Evolutionary conservation across 2,797 vertebrate species (phyloP), one percentile per base, ranked within the genome.

Genomic region (Columba guinea): DNA sequence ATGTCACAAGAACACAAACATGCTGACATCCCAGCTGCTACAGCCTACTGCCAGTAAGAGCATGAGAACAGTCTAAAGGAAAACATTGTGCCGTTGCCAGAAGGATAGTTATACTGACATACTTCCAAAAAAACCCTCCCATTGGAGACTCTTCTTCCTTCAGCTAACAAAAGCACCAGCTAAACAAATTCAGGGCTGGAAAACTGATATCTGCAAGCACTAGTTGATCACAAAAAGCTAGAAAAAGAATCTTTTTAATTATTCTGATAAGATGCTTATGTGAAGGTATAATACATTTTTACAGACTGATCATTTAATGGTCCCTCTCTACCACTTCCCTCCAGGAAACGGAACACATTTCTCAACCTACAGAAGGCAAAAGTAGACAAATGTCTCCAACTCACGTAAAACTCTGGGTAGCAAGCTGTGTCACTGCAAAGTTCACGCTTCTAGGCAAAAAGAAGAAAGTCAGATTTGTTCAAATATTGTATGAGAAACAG

Each of bases 21-120:
- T 26, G 67, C 83, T 89, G 89, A 64, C 67, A 90, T 46, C 85
- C 67, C 96, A 94, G 94, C 81, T 96, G 94, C 89, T 94, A 52
- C 37, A 87, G 68, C 35, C 84, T 85, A 74, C 49, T 93, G 92
- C 84, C 92, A 93, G 60, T 58, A 85, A 94, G 90, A 89, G 79
- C 78, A 94, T 8, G 46, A 93, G 89, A 96, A 95, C 48, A 83
- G 23, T 13, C 44, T 79, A 89, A 94, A 96, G 58, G 86, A 93
- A 96, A 95, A 92, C 81, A 97, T 51, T 15, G 0, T 1, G 2
- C 49, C 89, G 56, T 64, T 95, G 93, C 93, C 94, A 95, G 94
- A 94, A 94, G 74, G 93, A 84, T 64, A 91, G 63, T 89, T 91
- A 86, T 5, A 93, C 53, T 95, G 68, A 89, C 49, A 77, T 14